phyloP scores from a whole-genome alignment of 2,888 invertebrate species.

The Arrhopalites spinosus region DNA sequence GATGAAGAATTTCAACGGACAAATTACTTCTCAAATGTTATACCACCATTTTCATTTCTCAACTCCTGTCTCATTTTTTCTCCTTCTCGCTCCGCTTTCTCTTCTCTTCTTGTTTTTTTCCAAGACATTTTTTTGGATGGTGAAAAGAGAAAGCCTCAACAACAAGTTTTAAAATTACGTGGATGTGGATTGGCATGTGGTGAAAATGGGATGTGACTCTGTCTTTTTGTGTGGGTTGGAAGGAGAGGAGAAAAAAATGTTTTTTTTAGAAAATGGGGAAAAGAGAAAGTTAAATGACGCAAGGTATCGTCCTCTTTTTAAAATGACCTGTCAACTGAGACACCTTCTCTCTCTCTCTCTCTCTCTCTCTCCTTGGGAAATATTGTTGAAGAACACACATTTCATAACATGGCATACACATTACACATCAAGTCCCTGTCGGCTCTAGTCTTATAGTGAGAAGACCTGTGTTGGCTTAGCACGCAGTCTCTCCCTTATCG shows the following conservation, averaged over 20 bases:
- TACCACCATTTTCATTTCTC: background rate
- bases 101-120: background rate
- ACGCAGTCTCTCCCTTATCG: slow-evolving; percentile 42
- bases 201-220: background rate
- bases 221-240: background rate
- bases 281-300: slow-evolving; percentile 3
- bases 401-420: background rate
- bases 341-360: slow-evolving; percentile 49
- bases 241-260: background rate
- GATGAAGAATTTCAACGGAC: background rate
- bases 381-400: slow-evolving; percentile 45
- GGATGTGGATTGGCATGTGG: slow-evolving; percentile 17
- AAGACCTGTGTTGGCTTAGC: slow-evolving; percentile 38
- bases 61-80: background rate
- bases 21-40: background rate
- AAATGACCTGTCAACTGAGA: slow-evolving; percentile 54
- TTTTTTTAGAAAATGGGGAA: background rate
- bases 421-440: too few species aligned
- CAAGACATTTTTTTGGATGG: too few species aligned
- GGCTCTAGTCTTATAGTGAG: too few species aligned
- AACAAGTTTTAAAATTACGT: background rate
- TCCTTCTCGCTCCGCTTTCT: background rate
- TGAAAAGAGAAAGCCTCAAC: too few species aligned
- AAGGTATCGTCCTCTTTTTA: slow-evolving; percentile 34
- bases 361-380: slow-evolving; percentile 34